These are phyloP conservation scores for Chionis minor DNA, from an alignment of 2,113 vertebrate species.

Conservation along the genomic window DNA sequence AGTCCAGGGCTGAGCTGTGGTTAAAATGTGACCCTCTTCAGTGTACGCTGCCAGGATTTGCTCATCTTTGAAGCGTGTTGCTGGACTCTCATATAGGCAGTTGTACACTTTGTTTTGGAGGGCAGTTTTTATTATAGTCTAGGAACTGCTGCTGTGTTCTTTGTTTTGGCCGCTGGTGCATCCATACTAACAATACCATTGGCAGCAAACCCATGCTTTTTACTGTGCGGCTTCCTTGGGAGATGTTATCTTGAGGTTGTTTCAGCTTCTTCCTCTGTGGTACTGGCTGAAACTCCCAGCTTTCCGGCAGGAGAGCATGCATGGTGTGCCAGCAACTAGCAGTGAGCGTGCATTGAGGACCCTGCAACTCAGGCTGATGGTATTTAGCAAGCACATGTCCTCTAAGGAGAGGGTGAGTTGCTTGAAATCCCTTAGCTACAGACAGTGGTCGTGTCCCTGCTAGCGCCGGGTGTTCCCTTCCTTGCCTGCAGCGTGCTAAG, in stretches of 20 bases:
- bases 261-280: constrained; percentile 27
- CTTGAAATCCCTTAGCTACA: background rate
- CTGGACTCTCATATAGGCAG: background rate
- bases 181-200: background rate
- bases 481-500: background rate
- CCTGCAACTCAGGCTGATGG: background rate
- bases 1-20: background rate
- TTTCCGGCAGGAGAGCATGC: background rate
- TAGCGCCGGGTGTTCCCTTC: background rate
- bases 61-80: background rate
- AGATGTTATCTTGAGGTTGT: constrained; percentile 50
- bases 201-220: constrained; percentile 18
- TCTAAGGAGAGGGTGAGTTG: background rate
- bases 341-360: background rate
- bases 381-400: background rate
- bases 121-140: background rate
- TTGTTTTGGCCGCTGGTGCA: background rate
- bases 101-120: background rate
- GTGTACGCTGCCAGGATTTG: background rate
- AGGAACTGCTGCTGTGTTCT: background rate
- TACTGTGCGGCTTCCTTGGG: constrained; percentile 18
- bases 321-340: background rate
- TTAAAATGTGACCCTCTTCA: background rate
- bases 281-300: constrained; percentile 10
- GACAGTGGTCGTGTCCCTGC: rapidly evolving